Evolutionary conservation across 2,888 invertebrate genomes (phyloP).

Genomic region (Lypha dubia): DNA sequence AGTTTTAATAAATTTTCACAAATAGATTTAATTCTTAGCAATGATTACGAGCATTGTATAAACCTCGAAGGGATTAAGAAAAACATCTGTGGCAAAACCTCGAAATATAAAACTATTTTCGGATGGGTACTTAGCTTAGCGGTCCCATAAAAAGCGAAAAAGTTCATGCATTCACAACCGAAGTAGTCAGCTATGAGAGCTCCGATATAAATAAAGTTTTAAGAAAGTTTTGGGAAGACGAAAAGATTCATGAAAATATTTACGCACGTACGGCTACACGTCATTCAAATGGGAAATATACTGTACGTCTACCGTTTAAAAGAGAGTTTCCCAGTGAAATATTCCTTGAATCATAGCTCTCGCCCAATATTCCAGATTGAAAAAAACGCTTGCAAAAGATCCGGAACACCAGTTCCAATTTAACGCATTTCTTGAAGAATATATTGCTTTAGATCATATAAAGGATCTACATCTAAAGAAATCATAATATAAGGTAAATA

Average conservation of each 20-base stretch:
- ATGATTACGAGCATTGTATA: too few species aligned
- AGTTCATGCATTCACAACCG: not conserved
- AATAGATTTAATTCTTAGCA: too few species aligned
- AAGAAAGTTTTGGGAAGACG: not conserved
- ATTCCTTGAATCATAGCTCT: constrained; percentile 4
- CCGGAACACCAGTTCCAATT: not conserved
- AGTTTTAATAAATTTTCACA: too few species aligned
- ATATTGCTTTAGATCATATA: not conserved
- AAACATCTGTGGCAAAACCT: not conserved
- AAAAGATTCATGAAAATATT: not conserved
- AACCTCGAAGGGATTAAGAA: not conserved
- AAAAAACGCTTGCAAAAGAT: not conserved
- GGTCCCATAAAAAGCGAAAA: not conserved
- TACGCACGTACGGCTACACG: not conserved
- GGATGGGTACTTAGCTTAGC: too few species aligned
- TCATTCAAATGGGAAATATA: not conserved
- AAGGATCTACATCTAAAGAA: too few species aligned
- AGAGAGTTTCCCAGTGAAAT: not conserved
- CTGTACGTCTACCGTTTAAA: not conserved
- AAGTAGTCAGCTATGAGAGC: too few species aligned
- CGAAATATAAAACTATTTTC: not conserved
- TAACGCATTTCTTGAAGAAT: not conserved
- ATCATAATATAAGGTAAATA: not conserved
- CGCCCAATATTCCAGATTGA: not conserved
- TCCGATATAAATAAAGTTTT: not conserved